phyloP scores from a whole-genome alignment of 2,797 vertebrate genomes.

The Rhodeus uyekii region DNA sequence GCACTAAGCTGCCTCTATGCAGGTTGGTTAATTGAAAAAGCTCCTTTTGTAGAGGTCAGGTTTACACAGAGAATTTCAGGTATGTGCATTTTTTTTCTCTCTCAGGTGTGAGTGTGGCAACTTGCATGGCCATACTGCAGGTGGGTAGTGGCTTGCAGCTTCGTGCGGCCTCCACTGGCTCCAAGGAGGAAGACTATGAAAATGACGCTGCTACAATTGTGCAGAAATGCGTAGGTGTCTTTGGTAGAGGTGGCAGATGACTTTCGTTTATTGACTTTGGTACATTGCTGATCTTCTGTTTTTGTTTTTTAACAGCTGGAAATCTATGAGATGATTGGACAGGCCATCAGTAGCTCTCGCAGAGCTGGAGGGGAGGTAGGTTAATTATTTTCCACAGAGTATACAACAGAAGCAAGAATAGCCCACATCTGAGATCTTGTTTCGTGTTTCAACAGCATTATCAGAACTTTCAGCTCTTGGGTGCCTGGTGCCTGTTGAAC shows the following conservation, averaged over 20 bases:
- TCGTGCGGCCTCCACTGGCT: conserved; percentile 90
- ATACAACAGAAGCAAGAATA: neutral
- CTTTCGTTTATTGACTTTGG: neutral
- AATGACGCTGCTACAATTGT: conserved; percentile 98
- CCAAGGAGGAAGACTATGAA: conserved; percentile 98
- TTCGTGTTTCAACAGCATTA: conserved; percentile 82
- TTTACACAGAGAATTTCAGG: neutral
- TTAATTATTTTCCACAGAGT: neutral
- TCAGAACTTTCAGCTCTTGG: conserved; percentile 98
- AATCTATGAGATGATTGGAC: conserved; percentile 99
- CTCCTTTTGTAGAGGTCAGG: neutral
- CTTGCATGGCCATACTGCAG: conserved; percentile 98
- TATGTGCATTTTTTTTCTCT: neutral
- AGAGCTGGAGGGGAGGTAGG: conserved; percentile 96
- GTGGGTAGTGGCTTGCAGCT: conserved; percentile 94
- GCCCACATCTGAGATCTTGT: neutral
- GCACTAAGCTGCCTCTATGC: conserved; percentile 98
- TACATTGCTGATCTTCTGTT: neutral
- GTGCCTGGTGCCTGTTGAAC: conserved; percentile 97
- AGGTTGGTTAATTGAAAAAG: conserved; percentile 73
- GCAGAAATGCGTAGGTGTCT: conserved; percentile 94
- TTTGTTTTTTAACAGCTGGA: conserved; percentile 82
- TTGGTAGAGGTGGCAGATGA: neutral
- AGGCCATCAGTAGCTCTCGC: conserved; percentile 94
- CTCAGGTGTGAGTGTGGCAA: conserved; percentile 96